Evolutionary conservation across 2,113 vertebrate genomes (phyloP), one percentile per base, ranked within the genome.

Genomic region (Amblyornis subalaris): DNA sequence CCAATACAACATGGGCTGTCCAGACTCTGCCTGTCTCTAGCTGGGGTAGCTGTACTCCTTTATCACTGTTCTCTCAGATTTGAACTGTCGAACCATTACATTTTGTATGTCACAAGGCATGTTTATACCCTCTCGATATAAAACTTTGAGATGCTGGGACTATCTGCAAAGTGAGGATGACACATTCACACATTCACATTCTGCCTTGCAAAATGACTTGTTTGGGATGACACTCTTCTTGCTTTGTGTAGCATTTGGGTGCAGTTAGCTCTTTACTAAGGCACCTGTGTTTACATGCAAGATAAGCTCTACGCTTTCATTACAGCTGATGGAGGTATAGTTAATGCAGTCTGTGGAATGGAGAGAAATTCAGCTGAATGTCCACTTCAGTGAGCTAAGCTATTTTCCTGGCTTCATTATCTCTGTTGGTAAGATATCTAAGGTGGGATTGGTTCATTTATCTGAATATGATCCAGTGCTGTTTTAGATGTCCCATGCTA

Each of bases 121-220:
- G 20, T 85, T 77, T 44, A 29, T 48, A 36, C 5, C 14, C 22
- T 11, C 14, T 20, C 0, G 0, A 2, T 40, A 1, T 3, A 25
- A 19, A 42, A 14, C 4, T 61, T 85, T 6, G 22, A 36, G 55
- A 26, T 69, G 17, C 9, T 40, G 57, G 25, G 23, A 38, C 40
- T 33, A 2, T 36, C 40, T 72, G 8, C 29, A 45, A 44, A 55
- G 21, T 33, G 42, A 12, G 35, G 29, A 10, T 51, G 44, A 10
- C 7, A 7, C 7, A 10, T 51, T 60, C 21, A 14, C 3, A 19
- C 9, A 8, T 69, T 78, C 10, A 4, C 4, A 2, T 88, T 88
- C n/a, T 64, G 14, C 25, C 44, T 88, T 48, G 38, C 16, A n/a
- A 31, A 51, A 33, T 66, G 25, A 8, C 13, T 73, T 81, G 28